Percentiles rank a stretch among this genome's conserved stretches.
phyloP scores from a whole-genome alignment of 2,888 invertebrate species.

The Drepanosiphum platanoidis region DNA sequence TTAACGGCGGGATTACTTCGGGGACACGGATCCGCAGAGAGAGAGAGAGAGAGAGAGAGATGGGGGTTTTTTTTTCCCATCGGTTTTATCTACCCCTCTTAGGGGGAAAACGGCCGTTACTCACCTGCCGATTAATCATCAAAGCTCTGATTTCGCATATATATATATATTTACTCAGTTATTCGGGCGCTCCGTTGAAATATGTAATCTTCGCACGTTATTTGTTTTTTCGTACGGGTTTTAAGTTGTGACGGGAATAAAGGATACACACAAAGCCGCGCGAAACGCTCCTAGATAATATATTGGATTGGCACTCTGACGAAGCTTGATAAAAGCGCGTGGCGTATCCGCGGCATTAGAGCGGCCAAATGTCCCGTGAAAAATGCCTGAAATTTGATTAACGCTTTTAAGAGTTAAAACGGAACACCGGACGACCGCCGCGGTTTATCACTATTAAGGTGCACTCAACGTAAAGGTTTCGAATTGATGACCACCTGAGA shows the following conservation, averaged over 20 bases:
- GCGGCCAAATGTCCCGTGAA: conserved; percentile 21
- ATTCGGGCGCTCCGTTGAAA: conserved; percentile 2
- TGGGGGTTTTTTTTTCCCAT: neutral
- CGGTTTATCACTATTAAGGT: conserved; percentile 4
- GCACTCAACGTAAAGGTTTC: neutral
- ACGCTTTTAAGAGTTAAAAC: conserved; percentile 12
- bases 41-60: too few species aligned
- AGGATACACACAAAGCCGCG: neutral
- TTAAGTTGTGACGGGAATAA: neutral
- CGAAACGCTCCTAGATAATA: neutral
- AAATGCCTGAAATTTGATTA: conserved; percentile 41
- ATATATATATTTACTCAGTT: neutral
- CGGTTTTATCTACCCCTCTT: neutral
- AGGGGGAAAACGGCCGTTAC: neutral
- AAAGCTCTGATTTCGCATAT: conserved; percentile 14
- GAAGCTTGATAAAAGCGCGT: neutral
- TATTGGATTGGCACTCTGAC: conserved; percentile 19
- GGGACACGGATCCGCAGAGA: too few species aligned
- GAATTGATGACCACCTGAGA: conserved; percentile 29
- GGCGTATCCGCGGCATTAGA: neutral
- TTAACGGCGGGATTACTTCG: conserved; percentile 18
- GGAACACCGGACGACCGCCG: conserved; percentile 14
- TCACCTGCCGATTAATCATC: conserved; percentile 22
- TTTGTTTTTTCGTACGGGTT: neutral
- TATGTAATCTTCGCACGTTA: conserved; percentile 14